A percentile compares a stretch with the other conserved stretches of the same genome.
These are phyloP conservation scores for Drosophila kurseongensis DNA, from an alignment of 1,140 invertebrate species.

Conservation along the genomic window DNA sequence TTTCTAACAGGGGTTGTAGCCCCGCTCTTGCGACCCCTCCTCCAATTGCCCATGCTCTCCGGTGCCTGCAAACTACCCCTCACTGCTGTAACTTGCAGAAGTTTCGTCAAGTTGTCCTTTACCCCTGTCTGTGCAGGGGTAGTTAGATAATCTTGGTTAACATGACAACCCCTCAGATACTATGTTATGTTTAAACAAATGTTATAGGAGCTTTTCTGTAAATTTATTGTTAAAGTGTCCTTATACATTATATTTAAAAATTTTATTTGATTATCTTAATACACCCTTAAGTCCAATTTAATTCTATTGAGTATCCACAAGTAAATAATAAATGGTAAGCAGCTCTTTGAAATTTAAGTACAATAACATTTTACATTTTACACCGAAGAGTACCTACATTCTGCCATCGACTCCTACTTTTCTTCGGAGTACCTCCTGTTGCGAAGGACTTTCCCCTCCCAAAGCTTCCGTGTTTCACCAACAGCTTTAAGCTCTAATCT, in stretches of 20 bases:
- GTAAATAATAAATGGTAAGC: too few relatives aligned
- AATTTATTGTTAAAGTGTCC: not conserved
- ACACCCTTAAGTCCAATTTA: too few relatives aligned
- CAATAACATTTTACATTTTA: not conserved
- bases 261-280: too few relatives aligned
- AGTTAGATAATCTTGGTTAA: slow-evolving; percentile 58
- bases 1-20: slow-evolving; percentile 6
- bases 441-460: not conserved
- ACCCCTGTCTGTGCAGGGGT: slow-evolving; percentile 54
- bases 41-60: slow-evolving; percentile 10
- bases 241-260: too few relatives aligned
- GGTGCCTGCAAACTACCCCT: slow-evolving; percentile 29
- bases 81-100: slow-evolving; percentile 30
- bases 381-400: not conserved
- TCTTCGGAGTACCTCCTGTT: not conserved
- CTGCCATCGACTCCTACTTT: not conserved
- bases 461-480: slow-evolving; percentile 30
- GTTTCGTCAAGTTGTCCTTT: slow-evolving; percentile 61
- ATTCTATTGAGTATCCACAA: too few relatives aligned
- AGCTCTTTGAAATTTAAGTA: too few relatives aligned
- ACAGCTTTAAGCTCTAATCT: slow-evolving; percentile 35
- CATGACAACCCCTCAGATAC: slow-evolving; percentile 27
- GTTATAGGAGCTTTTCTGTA: slow-evolving; percentile 12
- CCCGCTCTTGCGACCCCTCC: not conserved
- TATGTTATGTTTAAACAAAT: not conserved